Conservation (phyloP, 2,888 invertebrate species). For the Laspeyria flexula region DNA sequence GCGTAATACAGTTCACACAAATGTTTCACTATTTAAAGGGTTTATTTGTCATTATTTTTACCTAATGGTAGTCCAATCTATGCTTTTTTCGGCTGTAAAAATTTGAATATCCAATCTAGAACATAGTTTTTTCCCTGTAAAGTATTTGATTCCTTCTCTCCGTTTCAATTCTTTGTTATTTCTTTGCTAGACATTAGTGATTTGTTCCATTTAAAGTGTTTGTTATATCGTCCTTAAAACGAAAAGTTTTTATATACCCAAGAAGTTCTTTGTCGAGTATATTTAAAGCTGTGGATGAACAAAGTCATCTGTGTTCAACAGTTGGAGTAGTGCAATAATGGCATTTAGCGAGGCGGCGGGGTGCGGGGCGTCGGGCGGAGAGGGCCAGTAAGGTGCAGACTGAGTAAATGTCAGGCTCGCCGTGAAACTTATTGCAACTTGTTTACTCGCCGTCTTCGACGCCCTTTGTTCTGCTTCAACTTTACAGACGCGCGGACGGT, state of each 20-base stretch:
- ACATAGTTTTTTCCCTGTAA: no score
- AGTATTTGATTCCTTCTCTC: no score
- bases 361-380: conserved; percentile 40
- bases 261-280: not conserved
- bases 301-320: conserved; percentile 39
- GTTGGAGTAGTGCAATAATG: conserved; percentile 62
- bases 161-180: no score
- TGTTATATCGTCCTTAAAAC: no score
- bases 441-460: conserved; percentile 74
- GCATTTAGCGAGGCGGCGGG: conserved; percentile 58
- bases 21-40: conserved; percentile 25
- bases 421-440: conserved; percentile 79
- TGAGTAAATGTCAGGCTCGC: conserved; percentile 61
- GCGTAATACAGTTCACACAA: conserved; percentile 12
- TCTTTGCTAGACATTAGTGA: no score
- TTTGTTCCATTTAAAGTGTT: no score
- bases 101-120: no score
- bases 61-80: no score
- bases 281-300: conserved; percentile 8
- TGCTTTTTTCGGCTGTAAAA: no score
- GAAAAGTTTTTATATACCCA: no score
- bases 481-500: conserved; percentile 73
- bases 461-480: conserved; percentile 75
- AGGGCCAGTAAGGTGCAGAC: conserved; percentile 45
- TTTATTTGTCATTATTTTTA: conserved; percentile 13